These are phyloP conservation scores for Philaethria dido DNA, from an alignment of 2,888 invertebrate species.

Conservation along the genomic window DNA sequence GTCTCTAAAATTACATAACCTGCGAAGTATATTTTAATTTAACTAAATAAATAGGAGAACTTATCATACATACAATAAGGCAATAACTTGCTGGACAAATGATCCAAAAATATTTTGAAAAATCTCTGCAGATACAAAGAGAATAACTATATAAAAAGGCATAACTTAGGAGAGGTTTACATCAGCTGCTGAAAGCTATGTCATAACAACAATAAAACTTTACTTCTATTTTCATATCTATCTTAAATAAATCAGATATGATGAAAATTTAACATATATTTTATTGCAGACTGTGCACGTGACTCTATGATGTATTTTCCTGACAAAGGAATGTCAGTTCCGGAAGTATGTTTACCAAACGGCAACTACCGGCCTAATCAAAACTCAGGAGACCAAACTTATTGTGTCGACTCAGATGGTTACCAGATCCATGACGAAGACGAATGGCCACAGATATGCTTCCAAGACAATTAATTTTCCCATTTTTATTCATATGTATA, in stretches of 20 bases:
- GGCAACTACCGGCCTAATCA: constrained; percentile 85
- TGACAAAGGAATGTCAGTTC: constrained; percentile 72
- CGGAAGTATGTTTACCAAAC: constrained; percentile 76
- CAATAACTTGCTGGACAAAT: neutral
- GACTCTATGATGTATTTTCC: constrained; percentile 80
- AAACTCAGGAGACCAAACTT: constrained; percentile 74
- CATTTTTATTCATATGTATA: neutral
- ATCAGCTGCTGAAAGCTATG: neutral
- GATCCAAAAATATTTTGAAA: neutral
- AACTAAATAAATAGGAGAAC: no score
- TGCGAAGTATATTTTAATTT: neutral
- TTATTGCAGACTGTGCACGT: constrained; percentile 84
- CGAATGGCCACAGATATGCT: constrained; percentile 41
- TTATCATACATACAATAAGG: neutral
- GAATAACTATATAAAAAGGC: neutral
- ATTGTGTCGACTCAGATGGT: constrained; percentile 86
- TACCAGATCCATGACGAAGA: constrained; percentile 57
- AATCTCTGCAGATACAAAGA: neutral
- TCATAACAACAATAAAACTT: neutral
- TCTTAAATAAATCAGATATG: neutral
- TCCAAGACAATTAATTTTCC: neutral
- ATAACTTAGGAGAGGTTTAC: neutral
- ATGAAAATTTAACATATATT: constrained; percentile 7
- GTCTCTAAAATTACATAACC: neutral
- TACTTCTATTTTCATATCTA: neutral